These are phyloP conservation scores for Rhadinocentrus ornatus DNA, from an alignment of 2,797 vertebrate genomes.

Conservation along the genomic window DNA sequence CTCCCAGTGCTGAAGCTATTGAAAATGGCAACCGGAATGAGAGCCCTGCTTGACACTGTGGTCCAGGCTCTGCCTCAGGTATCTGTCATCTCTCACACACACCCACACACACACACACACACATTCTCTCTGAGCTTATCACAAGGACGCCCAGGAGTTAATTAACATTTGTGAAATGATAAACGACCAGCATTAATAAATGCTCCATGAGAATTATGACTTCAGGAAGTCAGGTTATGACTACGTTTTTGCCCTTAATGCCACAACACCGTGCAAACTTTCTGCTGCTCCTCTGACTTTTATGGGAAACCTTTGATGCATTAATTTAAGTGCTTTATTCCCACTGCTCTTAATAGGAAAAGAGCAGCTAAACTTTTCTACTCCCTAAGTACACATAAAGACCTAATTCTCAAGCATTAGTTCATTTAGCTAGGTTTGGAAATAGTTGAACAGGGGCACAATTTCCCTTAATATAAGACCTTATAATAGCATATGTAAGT, in stretches of 20 bases:
- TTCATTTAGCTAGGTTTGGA: neutral
- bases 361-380: constrained; percentile 10
- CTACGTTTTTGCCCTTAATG: constrained; percentile 4
- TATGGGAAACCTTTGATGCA: neutral
- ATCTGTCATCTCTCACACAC: constrained; percentile 35
- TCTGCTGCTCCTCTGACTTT: neutral
- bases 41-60: constrained; percentile 93
- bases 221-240: constrained; percentile 21
- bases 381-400: constrained; percentile 10
- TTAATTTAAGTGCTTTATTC: constrained; percentile 10
- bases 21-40: constrained; percentile 93
- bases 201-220: constrained; percentile 31
- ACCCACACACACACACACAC: constrained; percentile 3
- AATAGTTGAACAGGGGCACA: neutral
- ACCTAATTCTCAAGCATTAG: constrained; percentile 2
- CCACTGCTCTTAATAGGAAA: constrained; percentile 15
- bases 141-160: constrained; percentile 52
- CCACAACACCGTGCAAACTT: constrained; percentile 4
- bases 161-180: constrained; percentile 64
- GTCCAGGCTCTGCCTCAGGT: constrained; percentile 97
- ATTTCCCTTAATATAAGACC: neutral
- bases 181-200: constrained; percentile 34
- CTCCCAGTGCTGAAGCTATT: constrained; percentile 80
- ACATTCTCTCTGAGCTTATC: constrained; percentile 33
- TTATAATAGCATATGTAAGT: too few relatives aligned